Evolutionary conservation across 2,797 vertebrate genomes (phyloP).

Genomic region (Coranthus polyacanthus): DNA sequence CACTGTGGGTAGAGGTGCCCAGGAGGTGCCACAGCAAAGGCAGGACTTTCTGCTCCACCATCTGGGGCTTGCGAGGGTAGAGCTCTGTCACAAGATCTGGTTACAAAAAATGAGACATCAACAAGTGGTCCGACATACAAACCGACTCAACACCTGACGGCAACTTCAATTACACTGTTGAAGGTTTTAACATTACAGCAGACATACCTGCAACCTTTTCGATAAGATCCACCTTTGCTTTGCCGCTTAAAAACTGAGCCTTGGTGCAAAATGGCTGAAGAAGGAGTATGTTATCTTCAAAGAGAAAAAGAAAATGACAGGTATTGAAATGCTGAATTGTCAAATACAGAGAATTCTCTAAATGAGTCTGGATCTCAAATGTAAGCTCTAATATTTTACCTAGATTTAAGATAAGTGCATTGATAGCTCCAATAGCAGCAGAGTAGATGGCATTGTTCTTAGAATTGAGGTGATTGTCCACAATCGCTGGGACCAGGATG

Average conservation of each 20-base stretch:
- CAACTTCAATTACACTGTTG: no score
- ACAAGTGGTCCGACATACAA: neutral
- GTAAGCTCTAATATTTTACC: constrained; percentile 77
- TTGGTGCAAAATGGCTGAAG: constrained; percentile 96
- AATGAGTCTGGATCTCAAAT: neutral
- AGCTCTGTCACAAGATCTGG: constrained; percentile 90
- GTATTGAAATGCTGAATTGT: neutral
- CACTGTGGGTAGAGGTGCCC: constrained; percentile 85
- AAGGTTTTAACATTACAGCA: neutral
- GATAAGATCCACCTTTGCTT: constrained; percentile 94
- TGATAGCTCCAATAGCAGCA: constrained; percentile 89
- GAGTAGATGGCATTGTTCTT: constrained; percentile 91
- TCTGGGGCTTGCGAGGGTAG: constrained; percentile 89
- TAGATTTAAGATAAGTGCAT: constrained; percentile 88
- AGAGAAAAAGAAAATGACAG: constrained; percentile 35
- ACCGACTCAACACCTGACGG: neutral
- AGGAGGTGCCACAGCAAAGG: constrained; percentile 93
- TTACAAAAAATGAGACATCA: constrained; percentile 12
- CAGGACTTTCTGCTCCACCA: constrained; percentile 92
- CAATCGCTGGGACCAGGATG: constrained; percentile 92
- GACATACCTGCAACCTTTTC: constrained; percentile 92
- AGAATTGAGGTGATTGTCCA: constrained; percentile 98
- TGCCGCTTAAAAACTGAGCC: constrained; percentile 93
- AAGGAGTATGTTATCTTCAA: constrained; percentile 89
- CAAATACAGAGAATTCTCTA: neutral